Evolutionary conservation across 2,113 vertebrate genomes (phyloP), one percentile per base, ranked within the genome.

Genomic region (Carassius carassius): DNA sequence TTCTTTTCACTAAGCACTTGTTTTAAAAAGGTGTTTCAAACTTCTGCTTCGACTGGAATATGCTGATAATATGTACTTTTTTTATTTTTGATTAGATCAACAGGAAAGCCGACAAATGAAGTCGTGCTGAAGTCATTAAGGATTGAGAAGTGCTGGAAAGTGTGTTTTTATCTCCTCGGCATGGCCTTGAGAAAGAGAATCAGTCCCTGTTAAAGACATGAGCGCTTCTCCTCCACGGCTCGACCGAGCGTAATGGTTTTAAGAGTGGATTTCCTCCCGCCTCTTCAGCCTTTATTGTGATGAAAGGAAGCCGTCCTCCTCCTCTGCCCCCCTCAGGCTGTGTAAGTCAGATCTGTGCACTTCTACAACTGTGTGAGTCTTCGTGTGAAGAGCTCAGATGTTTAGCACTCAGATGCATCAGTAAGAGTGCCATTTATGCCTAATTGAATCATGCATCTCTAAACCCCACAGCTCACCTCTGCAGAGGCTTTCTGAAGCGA

Each of bases 161-260:
- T 19, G 78, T 56, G 76, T 29, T 51, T 83, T 54, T 49, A 58
- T 77, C 81, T 78, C 25, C 69, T 54, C 13, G n/a, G 54, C 76
- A 75, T 32, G 77, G 60, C 79, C 62, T 19, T n/a, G 44, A 58
- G 9, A 54, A 14, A 32, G 21, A 58, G 47, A 86, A 92, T 92
- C 88, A 90, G 90, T 92, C 82, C 86, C 88, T 44, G 76, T 77
- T 62, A 82, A 77, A 72, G 79, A 67, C 74, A 49, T 77, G 80
- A 77, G 81, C 11, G 49, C 23, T 37, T 90, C 89, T 86, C 58
- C 67, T 56, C 70, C 72, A 51, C 78, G 44, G 37, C 23, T 17
- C 32, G 74, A 47, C 23, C 8, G 49, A 19, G 37, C 17, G 41
- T 86, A 62, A 78, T 54, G 54, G 73, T 82, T 77, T 62, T 58